Evolutionary conservation across 2,888 invertebrate genomes (phyloP).

Genomic region (Neocrepidodera transversa): DNA sequence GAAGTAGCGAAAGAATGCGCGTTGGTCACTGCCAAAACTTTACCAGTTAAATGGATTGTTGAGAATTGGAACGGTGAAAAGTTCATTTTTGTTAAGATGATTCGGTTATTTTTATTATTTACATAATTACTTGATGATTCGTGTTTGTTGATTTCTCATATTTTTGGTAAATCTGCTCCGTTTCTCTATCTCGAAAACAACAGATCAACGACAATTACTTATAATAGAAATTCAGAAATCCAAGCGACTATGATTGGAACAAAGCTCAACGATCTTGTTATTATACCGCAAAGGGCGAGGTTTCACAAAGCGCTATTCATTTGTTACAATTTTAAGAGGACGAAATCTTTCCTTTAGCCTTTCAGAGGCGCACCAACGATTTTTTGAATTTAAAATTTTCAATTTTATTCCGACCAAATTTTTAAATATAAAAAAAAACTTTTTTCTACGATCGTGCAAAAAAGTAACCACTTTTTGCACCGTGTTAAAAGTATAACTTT

Average conservation of each 20-base stretch:
- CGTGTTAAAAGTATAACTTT: too few species aligned
- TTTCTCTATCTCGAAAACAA: conserved; percentile 19
- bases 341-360: not conserved
- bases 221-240: conserved; percentile 34
- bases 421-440: too few species aligned
- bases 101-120: too few species aligned
- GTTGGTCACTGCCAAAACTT: conserved; percentile 7
- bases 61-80: too few species aligned
- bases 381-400: too few species aligned
- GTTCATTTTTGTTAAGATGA: too few species aligned
- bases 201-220: conserved; percentile 31
- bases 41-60: conserved; percentile 9
- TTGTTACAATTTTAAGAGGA: conserved; percentile 16
- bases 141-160: too few species aligned
- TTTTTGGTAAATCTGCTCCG: too few species aligned
- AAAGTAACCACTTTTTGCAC: too few species aligned
- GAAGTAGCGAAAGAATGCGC: conserved; percentile 1
- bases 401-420: too few species aligned
- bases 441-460: too few species aligned
- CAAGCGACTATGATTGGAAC: conserved; percentile 35
- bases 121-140: too few species aligned
- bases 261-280: conserved; percentile 31
- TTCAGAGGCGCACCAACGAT: not conserved
- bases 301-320: conserved; percentile 14
- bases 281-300: conserved; percentile 9